Evolutionary conservation across 2,888 invertebrate genomes (phyloP), one percentile per base, ranked within the genome.

Genomic region (Globia sparganii): DNA sequence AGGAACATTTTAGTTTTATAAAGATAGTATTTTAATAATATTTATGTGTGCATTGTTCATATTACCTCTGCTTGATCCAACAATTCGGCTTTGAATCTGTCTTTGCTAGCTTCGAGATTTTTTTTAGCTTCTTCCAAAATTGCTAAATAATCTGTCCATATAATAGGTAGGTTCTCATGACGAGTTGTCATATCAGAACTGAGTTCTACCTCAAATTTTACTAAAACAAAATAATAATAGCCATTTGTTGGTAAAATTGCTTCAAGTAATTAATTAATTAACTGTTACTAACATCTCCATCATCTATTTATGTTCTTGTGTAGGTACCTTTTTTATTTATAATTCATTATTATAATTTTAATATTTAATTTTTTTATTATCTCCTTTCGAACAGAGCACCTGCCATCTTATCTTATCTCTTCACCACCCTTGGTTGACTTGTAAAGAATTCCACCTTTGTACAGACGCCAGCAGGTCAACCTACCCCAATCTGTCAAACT

Each of bases 121-220:
- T 97, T 97, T 86, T 98, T 98, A 1, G 98, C 98, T 84, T 98
- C 98, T 73, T 97, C 97, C 21, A 99, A 94, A 25, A 97, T 93
- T 67, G 97, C 94, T 70, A 98, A 95, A 94, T 99, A 99, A 3
- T 97, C 97, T 49, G 97, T 91, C 99, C 99, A 99, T 64, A 97
- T 93, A 0, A 94, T 90, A 4, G 97, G 97, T 69, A 98, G 97
- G 71, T 97, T 97, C 86, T 97, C 97, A 81, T 97, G 96, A 69
- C 96, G 95, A 15, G 94, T 93, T 31, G 94, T 91, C 93, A 98
- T 97, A 80, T 97, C 97, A 21, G 97, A 96, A 64, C 97, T 95
- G 72, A 98, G 94, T 72, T 97, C 97, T 0, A 98, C 98, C 85
- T 98, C 97, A 92, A 98, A 98, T 91, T 98, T 98, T 78, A 96